phyloP scores from a whole-genome alignment of 1,140 invertebrate species.

The Calephelis nemesis region DNA sequence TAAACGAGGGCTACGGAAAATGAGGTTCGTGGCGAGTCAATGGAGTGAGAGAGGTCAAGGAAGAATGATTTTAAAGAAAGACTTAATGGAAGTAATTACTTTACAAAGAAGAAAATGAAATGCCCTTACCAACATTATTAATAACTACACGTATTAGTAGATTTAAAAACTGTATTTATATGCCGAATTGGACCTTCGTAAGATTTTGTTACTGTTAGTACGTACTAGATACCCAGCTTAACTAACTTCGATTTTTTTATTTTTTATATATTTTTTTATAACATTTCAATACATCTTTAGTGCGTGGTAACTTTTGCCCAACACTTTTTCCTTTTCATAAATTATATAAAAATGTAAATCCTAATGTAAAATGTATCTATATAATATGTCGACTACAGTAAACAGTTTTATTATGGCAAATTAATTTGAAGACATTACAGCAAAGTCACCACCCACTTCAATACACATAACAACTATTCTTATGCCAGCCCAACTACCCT shows the following conservation, averaged over 20 bases:
- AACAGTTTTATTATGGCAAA: conserved; percentile 12
- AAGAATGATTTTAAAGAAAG: conserved; percentile 58
- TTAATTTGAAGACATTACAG: conserved; percentile 16
- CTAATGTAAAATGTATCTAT: conserved; percentile 14
- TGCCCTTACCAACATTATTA: conserved; percentile 46
- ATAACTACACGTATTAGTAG: conserved; percentile 34
- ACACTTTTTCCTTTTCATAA: not conserved
- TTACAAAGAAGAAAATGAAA: conserved; percentile 41
- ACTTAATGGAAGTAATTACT: conserved; percentile 54
- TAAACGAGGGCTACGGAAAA: conserved; percentile 48
- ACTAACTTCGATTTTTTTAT: conserved; percentile 36
- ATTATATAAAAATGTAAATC: conserved; percentile 8
- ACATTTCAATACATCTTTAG: conserved; percentile 40
- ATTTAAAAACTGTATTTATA: conserved; percentile 41
- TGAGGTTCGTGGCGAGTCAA: conserved; percentile 52
- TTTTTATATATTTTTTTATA: conserved; percentile 36
- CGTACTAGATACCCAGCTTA: conserved; percentile 49
- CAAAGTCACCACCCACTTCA: conserved; percentile 35
- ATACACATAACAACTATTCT: conserved; percentile 39
- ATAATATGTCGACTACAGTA: conserved; percentile 2
- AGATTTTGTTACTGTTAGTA: conserved; percentile 43
- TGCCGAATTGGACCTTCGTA: conserved; percentile 63
- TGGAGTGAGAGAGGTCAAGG: conserved; percentile 58
- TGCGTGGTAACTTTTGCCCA: conserved; percentile 39
- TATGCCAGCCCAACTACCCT: conserved; percentile 29